Conservation (phyloP, 2,888 invertebrate genomes). For the Syrista parreyssii region DNA sequence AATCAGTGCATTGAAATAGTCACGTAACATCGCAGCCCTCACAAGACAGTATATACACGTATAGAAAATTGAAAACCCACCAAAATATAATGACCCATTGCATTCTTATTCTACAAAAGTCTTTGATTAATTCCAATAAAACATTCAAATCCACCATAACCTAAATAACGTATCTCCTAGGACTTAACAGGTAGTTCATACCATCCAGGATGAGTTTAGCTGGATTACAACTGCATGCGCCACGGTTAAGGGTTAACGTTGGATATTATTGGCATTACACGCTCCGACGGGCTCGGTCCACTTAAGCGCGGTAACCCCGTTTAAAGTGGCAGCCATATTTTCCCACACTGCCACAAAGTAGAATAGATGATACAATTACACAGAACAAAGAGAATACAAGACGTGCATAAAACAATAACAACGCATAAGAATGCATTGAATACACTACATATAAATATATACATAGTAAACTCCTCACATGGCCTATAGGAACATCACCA, state of each 20-base stretch:
- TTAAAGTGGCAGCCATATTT: constrained; percentile 30
- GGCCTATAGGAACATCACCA: not conserved
- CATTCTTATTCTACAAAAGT: not conserved
- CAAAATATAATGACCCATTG: not conserved
- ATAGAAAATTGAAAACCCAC: not conserved
- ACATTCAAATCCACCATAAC: not conserved
- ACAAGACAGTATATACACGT: not conserved
- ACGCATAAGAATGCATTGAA: not conserved
- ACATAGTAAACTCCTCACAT: not conserved
- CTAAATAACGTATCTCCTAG: not conserved
- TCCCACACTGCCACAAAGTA: not conserved
- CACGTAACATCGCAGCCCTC: not conserved
- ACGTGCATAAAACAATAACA: not conserved
- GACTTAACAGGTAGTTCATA: constrained; percentile 23
- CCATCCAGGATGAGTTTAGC: not conserved
- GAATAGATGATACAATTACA: not conserved
- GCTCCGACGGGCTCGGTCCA: constrained; percentile 29
- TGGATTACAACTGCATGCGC: constrained; percentile 13
- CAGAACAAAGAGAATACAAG: not conserved
- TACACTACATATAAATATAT: not conserved
- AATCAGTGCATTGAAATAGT: not conserved
- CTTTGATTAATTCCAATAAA: not conserved
- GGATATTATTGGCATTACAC: constrained; percentile 30
- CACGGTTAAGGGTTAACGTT: constrained; percentile 29
- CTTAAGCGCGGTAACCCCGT: constrained; percentile 29